Percentiles rank a stretch among this genome's conserved stretches.
These are phyloP conservation scores for Salarias fasciatus DNA, from an alignment of 2,797 vertebrate genomes.

Conservation along the genomic window DNA sequence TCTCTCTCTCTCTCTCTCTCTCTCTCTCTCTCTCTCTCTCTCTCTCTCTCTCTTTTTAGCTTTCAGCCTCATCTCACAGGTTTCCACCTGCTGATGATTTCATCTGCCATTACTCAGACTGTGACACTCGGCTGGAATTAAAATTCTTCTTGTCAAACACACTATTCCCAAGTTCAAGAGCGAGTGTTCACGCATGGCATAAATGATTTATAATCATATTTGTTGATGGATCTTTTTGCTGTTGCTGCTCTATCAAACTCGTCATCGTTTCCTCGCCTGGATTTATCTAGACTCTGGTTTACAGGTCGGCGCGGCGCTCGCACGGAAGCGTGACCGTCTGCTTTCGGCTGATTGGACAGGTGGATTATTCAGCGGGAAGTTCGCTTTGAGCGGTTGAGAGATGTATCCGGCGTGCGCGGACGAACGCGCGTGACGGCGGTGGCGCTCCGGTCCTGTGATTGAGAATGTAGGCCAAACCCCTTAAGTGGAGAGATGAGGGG, in stretches of 20 bases:
- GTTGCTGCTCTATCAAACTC: background rate
- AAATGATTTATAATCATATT: background rate
- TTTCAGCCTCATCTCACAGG: background rate
- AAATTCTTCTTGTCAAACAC: slow-evolving; percentile 2
- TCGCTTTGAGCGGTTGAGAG: slow-evolving; percentile 2
- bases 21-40: background rate
- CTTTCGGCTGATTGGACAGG: slow-evolving; percentile 17
- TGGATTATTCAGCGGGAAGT: background rate
- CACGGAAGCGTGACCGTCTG: background rate
- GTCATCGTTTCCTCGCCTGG: background rate
- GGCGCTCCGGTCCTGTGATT: slow-evolving; percentile 52
- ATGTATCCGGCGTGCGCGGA: slow-evolving; percentile 19
- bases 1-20: background rate
- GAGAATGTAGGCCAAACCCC: slow-evolving; percentile 75
- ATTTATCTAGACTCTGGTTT: background rate
- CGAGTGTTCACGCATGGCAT: background rate
- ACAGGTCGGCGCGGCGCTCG: background rate
- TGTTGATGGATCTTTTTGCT: background rate
- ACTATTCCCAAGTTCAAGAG: background rate
- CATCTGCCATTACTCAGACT: background rate
- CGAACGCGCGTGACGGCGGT: slow-evolving; percentile 22
- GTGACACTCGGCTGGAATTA: background rate
- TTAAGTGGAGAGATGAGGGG: slow-evolving; percentile 69
- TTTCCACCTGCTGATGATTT: background rate
- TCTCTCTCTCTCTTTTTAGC: background rate